Evolutionary conservation across 2,888 invertebrate genomes (phyloP), one percentile per base, ranked within the genome.

Genomic region (Cryptophagus acutangulus): DNA sequence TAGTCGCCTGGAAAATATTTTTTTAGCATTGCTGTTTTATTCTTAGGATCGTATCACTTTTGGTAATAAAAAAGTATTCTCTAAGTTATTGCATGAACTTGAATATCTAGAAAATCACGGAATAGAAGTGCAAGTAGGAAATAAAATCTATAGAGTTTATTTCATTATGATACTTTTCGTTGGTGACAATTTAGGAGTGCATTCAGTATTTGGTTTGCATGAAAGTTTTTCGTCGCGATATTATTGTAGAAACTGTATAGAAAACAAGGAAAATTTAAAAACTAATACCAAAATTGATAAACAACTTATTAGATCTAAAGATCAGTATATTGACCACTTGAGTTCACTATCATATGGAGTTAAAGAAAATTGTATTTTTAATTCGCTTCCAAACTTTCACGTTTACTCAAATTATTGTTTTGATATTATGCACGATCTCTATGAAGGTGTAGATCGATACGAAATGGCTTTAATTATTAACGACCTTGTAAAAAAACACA

Each of bases 381-480:
- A 48, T 38, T 36, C 30, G n/a, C 20, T 49, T 24, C 15, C 29
- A 15, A 30, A 25, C 20, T 49, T 49, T 31, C 41, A 48, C 20
- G 31, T 41, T 16, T 40, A 40, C 28, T 12, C 34, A 10, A 49
- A 45, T 30, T n/a, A 37, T 9, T 20, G 28, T 12, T 34, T 16
- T 43, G 49, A 49, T 35, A 35, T 46, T 16, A 49, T 49, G 49
- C 49, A 49, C 26, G 49, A 49, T 30, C 15, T 46, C 4, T 42
- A 28, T 39, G 43, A 46, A 39, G 48, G 45, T n/a, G 39, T 49
- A 13, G 39, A 39, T 31, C 14, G 49, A 28, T 49, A 48, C 39
- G 49, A 48, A 26, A 45, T 49, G 41, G 39, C 42, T 8, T 10
- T 15, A 33, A 43, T 49, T 8, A 17, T 48, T 20, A 10, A 43